Conservation (phyloP, 2,797 vertebrate species). For the Pyrocephalus nanus region DNA sequence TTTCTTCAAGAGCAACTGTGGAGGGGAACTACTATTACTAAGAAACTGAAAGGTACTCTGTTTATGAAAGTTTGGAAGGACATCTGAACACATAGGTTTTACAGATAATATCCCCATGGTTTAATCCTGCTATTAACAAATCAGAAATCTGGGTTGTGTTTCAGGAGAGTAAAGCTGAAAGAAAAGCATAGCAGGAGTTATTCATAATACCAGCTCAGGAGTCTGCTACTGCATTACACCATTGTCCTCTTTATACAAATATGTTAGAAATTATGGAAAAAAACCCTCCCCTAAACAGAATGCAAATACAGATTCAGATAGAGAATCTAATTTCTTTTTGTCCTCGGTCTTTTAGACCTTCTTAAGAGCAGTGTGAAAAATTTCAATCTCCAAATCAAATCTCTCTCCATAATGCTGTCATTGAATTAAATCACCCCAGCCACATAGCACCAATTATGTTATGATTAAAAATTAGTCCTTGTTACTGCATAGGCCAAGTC, state of each 20-base stretch:
- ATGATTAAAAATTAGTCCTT: background rate
- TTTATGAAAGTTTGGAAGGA: background rate
- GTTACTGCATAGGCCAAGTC: background rate
- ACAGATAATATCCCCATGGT: background rate
- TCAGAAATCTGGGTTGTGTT: background rate
- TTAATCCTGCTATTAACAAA: background rate
- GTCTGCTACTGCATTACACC: background rate
- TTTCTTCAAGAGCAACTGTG: background rate
- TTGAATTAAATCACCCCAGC: background rate
- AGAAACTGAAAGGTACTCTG: background rate
- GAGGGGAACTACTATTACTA: background rate
- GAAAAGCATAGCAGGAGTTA: background rate
- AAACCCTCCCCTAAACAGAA: background rate
- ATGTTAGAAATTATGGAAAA: background rate
- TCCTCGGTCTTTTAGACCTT: background rate
- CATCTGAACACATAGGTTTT: background rate
- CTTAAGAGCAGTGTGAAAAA: background rate
- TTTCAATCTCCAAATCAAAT: background rate
- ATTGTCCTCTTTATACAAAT: background rate
- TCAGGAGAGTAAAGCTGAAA: background rate
- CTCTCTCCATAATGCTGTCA: background rate
- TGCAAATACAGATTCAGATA: background rate
- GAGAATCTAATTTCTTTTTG: background rate
- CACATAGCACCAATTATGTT: background rate
- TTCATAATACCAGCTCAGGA: background rate